A percentile compares a stretch with the other conserved stretches of the same genome.
Evolutionary conservation across 2,888 invertebrate species (phyloP).

Genomic region (Lottia gigantea): DNA sequence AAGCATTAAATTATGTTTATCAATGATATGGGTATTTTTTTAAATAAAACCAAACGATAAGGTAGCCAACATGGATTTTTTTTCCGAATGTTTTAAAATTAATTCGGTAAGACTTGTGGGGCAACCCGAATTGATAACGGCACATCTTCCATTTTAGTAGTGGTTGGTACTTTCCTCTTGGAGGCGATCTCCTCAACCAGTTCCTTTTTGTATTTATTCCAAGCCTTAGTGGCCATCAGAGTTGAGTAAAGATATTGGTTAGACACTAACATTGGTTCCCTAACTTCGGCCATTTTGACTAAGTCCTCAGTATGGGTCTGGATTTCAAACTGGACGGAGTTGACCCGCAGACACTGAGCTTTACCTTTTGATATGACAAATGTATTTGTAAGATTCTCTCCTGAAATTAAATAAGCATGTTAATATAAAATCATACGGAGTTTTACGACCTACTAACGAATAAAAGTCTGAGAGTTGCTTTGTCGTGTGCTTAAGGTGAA

Average conservation of each 20-base stretch:
- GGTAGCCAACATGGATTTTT: not conserved
- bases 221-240: conserved; percentile 39
- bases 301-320: conserved; percentile 38
- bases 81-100: not conserved
- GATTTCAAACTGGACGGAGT: conserved; percentile 41
- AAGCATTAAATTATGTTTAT: too few relatives aligned
- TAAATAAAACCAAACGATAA: too few relatives aligned
- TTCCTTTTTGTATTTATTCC: conserved; percentile 44
- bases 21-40: too few relatives aligned
- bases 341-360: conserved; percentile 40
- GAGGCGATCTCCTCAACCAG: conserved; percentile 36
- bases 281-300: conserved; percentile 32
- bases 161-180: conserved; percentile 20
- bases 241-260: conserved; percentile 34
- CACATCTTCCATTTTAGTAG: conserved; percentile 33
- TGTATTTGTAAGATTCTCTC: conserved; percentile 45
- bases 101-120: conserved; percentile 20
- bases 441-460: too few relatives aligned
- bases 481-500: too few relatives aligned
- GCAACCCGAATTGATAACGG: conserved; percentile 34
- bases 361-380: conserved; percentile 45
- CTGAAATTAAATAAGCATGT: conserved; percentile 25
- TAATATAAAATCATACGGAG: too few relatives aligned
- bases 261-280: conserved; percentile 36
- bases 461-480: too few relatives aligned